These are phyloP conservation scores for Cyclina sinensis DNA, from an alignment of 1,140 invertebrate species.

Conservation along the genomic window DNA sequence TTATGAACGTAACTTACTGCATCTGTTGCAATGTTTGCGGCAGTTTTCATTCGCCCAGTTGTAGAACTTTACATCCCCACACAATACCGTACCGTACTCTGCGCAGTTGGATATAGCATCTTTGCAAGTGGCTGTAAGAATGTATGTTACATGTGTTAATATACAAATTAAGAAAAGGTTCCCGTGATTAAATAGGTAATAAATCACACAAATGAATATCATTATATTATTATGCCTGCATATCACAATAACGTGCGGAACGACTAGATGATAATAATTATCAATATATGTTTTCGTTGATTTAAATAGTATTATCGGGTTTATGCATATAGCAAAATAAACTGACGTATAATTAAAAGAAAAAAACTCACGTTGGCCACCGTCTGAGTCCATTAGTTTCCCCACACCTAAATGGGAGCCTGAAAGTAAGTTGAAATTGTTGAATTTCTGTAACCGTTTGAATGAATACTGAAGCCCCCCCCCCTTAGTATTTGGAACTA, in stretches of 20 bases:
- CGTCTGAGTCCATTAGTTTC: slow-evolving; percentile 3
- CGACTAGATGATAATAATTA: too few relatives aligned
- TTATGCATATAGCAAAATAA: too few relatives aligned
- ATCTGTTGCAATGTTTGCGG: slow-evolving; percentile 42
- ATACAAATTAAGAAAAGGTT: background rate
- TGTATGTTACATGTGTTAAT: background rate
- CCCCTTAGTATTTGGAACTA: too few relatives aligned
- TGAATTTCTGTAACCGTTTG: too few relatives aligned
- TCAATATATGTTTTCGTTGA: too few relatives aligned
- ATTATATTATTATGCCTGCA: too few relatives aligned
- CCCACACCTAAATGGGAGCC: background rate
- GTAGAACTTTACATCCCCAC: slow-evolving; percentile 57
- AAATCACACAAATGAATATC: too few relatives aligned
- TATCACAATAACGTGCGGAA: too few relatives aligned
- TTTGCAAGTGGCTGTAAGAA: slow-evolving; percentile 32
- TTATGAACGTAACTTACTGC: too few relatives aligned
- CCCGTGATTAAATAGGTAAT: background rate
- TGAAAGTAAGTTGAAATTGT: too few relatives aligned
- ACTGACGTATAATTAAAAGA: background rate
- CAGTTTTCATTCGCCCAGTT: slow-evolving; percentile 61
- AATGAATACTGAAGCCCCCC: too few relatives aligned
- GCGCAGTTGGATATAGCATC: slow-evolving; percentile 42
- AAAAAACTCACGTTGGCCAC: background rate
- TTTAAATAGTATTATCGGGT: too few relatives aligned
- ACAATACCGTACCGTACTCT: slow-evolving; percentile 43